phyloP scores from a whole-genome alignment of 1,140 invertebrate species.

The Drosophila erecta region DNA sequence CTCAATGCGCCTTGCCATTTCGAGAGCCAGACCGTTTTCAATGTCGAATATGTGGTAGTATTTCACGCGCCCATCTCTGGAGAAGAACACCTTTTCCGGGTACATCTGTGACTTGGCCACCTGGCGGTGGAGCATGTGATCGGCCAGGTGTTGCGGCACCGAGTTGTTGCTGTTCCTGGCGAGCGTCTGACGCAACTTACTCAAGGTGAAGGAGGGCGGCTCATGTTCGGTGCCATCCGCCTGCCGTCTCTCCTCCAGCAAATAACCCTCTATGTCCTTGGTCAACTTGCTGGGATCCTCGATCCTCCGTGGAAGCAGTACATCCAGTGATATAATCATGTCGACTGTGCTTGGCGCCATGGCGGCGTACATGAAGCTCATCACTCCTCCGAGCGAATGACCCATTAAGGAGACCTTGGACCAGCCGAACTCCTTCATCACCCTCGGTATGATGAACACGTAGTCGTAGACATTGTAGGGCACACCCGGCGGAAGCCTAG shows the following conservation, averaged over 20 bases:
- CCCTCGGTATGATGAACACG: slow-evolving; percentile 85
- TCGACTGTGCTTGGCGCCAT: slow-evolving; percentile 87
- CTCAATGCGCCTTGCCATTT: slow-evolving; percentile 51
- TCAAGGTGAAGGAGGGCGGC: slow-evolving; percentile 86
- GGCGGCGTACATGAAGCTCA: slow-evolving; percentile 86
- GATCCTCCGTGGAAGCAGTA: slow-evolving; percentile 84
- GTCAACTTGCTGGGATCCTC: background rate
- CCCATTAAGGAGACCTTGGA: slow-evolving; percentile 88
- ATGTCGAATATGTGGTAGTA: slow-evolving; percentile 34
- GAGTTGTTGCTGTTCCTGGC: slow-evolving; percentile 85
- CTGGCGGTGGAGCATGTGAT: slow-evolving; percentile 86
- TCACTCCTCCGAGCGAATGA: slow-evolving; percentile 88
- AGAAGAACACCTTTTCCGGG: slow-evolving; percentile 87
- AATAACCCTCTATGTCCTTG: slow-evolving; percentile 26
- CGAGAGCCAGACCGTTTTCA: slow-evolving; percentile 14
- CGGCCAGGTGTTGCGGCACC: slow-evolving; percentile 85
- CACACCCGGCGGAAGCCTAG: slow-evolving; percentile 86
- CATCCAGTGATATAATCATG: slow-evolving; percentile 87
- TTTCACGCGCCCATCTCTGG: slow-evolving; percentile 86
- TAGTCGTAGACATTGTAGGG: slow-evolving; percentile 87
- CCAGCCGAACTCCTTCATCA: slow-evolving; percentile 89
- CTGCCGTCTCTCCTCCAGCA: slow-evolving; percentile 56
- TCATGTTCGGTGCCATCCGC: slow-evolving; percentile 63
- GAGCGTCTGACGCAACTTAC: slow-evolving; percentile 85
- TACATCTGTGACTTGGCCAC: slow-evolving; percentile 85